phyloP scores from a whole-genome alignment of 2,797 vertebrate species.

The Catharus ustulatus region DNA sequence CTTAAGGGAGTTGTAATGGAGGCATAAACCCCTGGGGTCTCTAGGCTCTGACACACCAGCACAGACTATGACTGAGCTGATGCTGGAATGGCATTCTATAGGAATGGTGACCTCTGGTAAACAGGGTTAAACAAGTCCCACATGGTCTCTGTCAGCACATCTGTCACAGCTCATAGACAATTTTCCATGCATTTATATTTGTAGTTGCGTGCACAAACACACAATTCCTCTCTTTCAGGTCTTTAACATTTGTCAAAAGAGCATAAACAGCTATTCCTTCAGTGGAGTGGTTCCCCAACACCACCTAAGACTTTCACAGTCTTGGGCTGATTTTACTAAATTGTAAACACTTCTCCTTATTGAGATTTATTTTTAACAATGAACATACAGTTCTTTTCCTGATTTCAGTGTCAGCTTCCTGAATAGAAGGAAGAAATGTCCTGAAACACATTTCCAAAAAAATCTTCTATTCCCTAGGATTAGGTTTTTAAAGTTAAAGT shows the following conservation, averaged over 20 bases:
- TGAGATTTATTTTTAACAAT: constrained; percentile 5
- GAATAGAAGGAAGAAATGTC: background rate
- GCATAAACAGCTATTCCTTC: background rate
- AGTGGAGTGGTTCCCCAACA: background rate
- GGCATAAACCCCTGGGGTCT: background rate
- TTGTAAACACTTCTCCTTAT: background rate
- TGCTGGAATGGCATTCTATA: background rate
- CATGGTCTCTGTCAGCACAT: background rate
- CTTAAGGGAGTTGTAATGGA: background rate
- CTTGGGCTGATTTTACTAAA: background rate
- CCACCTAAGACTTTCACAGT: background rate
- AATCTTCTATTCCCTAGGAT: background rate
- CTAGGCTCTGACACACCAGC: rapidly evolving
- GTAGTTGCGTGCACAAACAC: background rate
- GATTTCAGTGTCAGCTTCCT: background rate
- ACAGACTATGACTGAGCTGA: rapidly evolving
- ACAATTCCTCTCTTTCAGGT: background rate
- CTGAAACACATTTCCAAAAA: constrained; percentile 10
- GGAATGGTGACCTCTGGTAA: background rate
- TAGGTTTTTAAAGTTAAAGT: background rate
- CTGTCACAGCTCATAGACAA: background rate
- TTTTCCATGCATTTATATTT: background rate
- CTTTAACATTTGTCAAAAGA: background rate
- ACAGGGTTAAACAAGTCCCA: background rate
- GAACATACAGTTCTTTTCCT: background rate